These are phyloP conservation scores for Tragelaphus buxtoni DNA, from an alignment of 2,113 vertebrate species.

Conservation along the genomic window DNA sequence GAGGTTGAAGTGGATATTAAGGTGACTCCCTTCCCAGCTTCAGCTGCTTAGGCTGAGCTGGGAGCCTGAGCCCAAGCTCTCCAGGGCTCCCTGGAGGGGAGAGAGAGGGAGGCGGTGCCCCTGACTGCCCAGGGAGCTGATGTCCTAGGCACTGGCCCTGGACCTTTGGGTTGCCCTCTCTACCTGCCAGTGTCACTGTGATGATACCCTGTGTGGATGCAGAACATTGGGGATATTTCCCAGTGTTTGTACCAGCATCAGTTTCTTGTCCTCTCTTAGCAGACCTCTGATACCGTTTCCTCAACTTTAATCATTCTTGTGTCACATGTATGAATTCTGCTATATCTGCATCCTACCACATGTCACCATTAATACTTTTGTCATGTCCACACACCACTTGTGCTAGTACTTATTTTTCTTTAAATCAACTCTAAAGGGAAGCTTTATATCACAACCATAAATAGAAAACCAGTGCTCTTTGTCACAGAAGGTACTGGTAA, in stretches of 20 bases:
- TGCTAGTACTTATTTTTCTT: neutral
- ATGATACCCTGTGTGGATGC: neutral
- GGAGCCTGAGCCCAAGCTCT: neutral
- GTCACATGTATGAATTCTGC: neutral
- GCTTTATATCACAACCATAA: neutral
- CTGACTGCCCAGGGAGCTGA: neutral
- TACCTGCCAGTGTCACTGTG: neutral
- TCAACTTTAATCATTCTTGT: neutral
- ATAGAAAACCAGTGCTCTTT: slow-evolving; percentile 13
- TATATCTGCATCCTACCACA: neutral
- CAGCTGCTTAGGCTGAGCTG: neutral
- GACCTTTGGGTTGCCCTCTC: neutral
- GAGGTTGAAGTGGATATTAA: slow-evolving; percentile 91
- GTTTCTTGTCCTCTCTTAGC: neutral
- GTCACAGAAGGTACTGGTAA: neutral
- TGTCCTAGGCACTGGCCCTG: neutral
- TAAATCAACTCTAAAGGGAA: neutral
- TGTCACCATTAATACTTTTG: neutral
- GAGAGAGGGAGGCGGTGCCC: neutral
- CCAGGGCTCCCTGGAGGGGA: neutral
- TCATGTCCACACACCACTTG: neutral
- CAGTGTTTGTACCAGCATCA: neutral
- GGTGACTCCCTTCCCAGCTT: slow-evolving; percentile 70
- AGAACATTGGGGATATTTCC: neutral
- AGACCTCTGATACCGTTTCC: neutral